These are phyloP conservation scores for Myxocyprinus asiaticus DNA, from an alignment of 2,113 vertebrate species.

Conservation along the genomic window DNA sequence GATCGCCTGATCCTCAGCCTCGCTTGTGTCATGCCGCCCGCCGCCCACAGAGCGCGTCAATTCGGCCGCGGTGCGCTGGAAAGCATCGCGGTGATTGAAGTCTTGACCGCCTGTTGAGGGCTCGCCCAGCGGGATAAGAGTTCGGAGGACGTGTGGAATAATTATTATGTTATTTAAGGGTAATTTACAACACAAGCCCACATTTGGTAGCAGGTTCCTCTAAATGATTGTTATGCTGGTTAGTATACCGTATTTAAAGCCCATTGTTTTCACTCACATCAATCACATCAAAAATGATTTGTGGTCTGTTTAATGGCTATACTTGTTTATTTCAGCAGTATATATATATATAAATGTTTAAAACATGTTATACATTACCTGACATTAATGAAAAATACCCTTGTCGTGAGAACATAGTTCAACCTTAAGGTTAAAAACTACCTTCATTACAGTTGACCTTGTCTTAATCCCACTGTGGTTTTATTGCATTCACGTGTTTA, in stretches of 20 bases:
- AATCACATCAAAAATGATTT: background rate
- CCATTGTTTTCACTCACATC: background rate
- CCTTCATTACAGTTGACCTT: too few species aligned
- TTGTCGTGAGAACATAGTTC: too few species aligned
- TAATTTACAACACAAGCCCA: constrained; percentile 76
- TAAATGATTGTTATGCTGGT: constrained; percentile 6
- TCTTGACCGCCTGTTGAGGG: constrained; percentile 66
- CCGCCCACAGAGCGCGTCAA: constrained; percentile 65
- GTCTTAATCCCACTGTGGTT: too few species aligned
- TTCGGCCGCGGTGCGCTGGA: constrained; percentile 56
- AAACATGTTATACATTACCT: too few species aligned
- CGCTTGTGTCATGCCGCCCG: constrained; percentile 57
- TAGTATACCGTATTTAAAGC: background rate
- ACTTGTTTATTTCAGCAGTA: too few species aligned
- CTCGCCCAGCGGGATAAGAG: constrained; percentile 65
- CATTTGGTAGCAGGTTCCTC: constrained; percentile 40
- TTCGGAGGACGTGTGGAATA: constrained; percentile 67
- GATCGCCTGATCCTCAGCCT: constrained; percentile 47
- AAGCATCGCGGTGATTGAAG: constrained; percentile 71
- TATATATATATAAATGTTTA: too few species aligned
- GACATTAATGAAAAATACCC: too few species aligned
- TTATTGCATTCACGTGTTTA: too few species aligned
- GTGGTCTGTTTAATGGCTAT: too few species aligned
- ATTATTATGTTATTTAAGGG: constrained; percentile 76
- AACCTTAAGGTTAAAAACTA: too few species aligned